Percentiles rank a stretch among this genome's conserved stretches.
These are phyloP conservation scores for Cheilosia pagana DNA, from an alignment of 2,888 invertebrate genomes.

Conservation along the genomic window DNA sequence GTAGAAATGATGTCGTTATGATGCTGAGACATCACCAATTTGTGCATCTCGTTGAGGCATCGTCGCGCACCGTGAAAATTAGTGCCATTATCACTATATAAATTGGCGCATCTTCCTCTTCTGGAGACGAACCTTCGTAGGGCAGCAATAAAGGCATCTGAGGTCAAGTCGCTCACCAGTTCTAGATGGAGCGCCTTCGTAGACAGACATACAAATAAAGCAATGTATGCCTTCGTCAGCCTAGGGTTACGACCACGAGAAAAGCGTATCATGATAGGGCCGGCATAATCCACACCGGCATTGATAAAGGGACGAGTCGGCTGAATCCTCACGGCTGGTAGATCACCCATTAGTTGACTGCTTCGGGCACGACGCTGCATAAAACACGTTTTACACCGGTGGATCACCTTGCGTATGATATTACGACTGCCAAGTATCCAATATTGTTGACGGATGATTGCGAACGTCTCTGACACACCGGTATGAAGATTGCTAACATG, in stretches of 20 bases:
- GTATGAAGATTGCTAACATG: too few species aligned
- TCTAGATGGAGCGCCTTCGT: slow-evolving; percentile 53
- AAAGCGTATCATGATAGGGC: slow-evolving; percentile 36
- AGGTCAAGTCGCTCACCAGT: slow-evolving; percentile 44
- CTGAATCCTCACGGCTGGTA: slow-evolving; percentile 26
- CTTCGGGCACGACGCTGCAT: too few species aligned
- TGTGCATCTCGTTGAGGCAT: too few species aligned
- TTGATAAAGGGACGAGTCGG: slow-evolving; percentile 35
- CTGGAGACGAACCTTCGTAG: slow-evolving; percentile 18
- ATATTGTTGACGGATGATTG: too few species aligned
- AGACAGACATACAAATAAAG: slow-evolving; percentile 51
- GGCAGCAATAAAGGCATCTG: slow-evolving; percentile 2
- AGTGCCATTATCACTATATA: too few species aligned
- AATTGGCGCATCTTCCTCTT: slow-evolving; percentile 33
- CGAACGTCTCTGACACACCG: too few species aligned
- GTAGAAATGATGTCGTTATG: too few species aligned
- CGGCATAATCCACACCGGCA: slow-evolving; percentile 4
- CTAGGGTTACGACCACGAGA: slow-evolving; percentile 18
- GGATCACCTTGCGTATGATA: too few species aligned
- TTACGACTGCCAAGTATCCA: too few species aligned
- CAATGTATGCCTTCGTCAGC: slow-evolving; percentile 39
- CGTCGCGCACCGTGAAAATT: too few species aligned
- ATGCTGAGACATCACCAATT: too few species aligned
- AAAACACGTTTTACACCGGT: too few species aligned
- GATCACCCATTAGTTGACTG: neutral